A percentile compares a stretch with the other conserved stretches of the same genome.
Evolutionary conservation across 2,888 invertebrate genomes (phyloP).

Genomic region (Myopa tessellatipennis): DNA sequence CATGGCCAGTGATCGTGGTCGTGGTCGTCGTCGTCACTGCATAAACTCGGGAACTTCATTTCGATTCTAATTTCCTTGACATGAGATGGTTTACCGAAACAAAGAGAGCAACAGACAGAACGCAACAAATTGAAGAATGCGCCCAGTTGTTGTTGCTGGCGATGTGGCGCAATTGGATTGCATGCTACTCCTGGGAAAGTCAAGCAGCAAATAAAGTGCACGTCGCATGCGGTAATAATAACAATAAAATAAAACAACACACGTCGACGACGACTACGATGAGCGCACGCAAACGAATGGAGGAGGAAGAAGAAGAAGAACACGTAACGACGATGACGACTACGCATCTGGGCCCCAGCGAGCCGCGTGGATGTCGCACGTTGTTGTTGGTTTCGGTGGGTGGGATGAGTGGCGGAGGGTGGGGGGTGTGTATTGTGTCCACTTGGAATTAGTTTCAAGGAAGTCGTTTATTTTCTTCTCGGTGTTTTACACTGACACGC

Average conservation of each 20-base stretch:
- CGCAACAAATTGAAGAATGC: not conserved
- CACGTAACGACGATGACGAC: not conserved
- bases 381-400: not conserved
- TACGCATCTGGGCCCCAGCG: no score
- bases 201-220: slow-evolving; percentile 32
- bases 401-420: no score
- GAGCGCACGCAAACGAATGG: slow-evolving; percentile 12
- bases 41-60: slow-evolving; percentile 24
- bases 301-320: not conserved
- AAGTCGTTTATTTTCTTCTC: no score
- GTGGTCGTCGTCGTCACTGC: not conserved
- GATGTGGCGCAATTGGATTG: slow-evolving; percentile 18
- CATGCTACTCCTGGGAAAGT: slow-evolving; percentile 20
- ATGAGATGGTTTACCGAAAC: slow-evolving; percentile 9
- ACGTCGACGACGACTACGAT: slow-evolving; percentile 47
- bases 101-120: not conserved
- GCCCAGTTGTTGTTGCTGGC: not conserved
- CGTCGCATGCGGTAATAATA: slow-evolving; percentile 59
- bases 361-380: no score
- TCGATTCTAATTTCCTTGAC: slow-evolving; percentile 29
- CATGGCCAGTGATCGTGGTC: no score
- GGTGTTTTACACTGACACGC: no score
- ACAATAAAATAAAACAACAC: slow-evolving; percentile 66
- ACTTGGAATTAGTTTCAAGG: no score
- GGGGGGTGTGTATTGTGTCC: no score